Evolutionary conservation across 2,797 vertebrate genomes (phyloP), one percentile per base, ranked within the genome.

Genomic region (Carduelis carduelis): DNA sequence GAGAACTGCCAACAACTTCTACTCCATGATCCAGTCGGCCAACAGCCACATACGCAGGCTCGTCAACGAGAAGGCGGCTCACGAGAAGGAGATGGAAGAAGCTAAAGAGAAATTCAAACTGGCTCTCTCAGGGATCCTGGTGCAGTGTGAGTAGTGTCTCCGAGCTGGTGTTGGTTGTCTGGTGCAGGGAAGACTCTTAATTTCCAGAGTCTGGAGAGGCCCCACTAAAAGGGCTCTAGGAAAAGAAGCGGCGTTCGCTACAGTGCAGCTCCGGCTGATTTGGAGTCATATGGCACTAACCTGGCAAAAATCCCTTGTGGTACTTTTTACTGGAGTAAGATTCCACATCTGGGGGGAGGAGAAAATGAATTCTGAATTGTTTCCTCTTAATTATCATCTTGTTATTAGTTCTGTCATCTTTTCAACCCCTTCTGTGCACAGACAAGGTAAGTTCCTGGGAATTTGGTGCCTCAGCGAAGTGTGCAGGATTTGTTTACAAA

Each of bases 11-110:
- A 99, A 99, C 98, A 99, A 98, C 98, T 99, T 99, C 98, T 99
- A 99, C 97, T 99, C 99, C 89, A 99, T 99, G 99, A 99, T 99
- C 98, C 99, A 99, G 97, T 99, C 99, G 0, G 99, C 99, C 86
- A 99, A 99, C 96, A 99, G 99, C 97, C 99, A 99, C 87, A 97
- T 99, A 92, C 99, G 99, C 80, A 97, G 99, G 37, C 98, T 99
- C 39, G 98, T 99, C 95, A 98, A 98, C 0, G 99, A 99, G 97
- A 99, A 99, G 95, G 98, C 98, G 6, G 97, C 98, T 47, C 99
- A 99, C 0, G 99, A 99, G 96, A 99, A 99, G 93, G 99, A 99
- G 96, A 98, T 99, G 99, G 99, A 99, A 37, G 99, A 99, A 95
- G 99, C 99, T 80, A 99, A 99, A 86, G 99, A 99, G 63, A 99